Evolutionary conservation across 92 coral and sea anemone species (phyloP).

Genomic region (Parazoanthus darwini): DNA sequence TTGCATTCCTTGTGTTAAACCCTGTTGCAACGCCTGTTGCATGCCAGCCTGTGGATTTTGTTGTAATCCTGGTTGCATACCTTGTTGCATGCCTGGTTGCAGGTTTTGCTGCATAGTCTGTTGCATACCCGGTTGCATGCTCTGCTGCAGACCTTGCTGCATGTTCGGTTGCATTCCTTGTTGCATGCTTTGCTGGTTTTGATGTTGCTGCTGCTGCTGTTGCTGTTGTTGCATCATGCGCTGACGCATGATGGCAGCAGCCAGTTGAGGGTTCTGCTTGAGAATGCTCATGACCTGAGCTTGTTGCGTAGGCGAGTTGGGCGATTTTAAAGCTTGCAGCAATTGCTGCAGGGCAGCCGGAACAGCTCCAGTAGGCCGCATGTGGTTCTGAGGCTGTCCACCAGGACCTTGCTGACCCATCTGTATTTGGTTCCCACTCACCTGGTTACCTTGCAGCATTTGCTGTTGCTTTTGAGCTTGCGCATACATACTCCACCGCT

Average conservation of each 20-base stretch:
- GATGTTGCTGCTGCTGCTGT: slow-evolving; percentile 64
- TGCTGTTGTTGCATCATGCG: slow-evolving; percentile 71
- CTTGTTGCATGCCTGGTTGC: slow-evolving; percentile 46
- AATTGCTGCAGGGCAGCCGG: slow-evolving; percentile 71
- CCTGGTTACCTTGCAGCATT: slow-evolving; percentile 62
- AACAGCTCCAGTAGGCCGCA: slow-evolving; percentile 52
- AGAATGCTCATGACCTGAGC: slow-evolving; percentile 90
- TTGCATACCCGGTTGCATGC: slow-evolving; percentile 75
- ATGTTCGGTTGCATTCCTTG: slow-evolving; percentile 67
- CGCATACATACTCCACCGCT: slow-evolving; percentile 36
- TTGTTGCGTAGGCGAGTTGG: slow-evolving; percentile 69
- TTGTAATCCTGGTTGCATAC: slow-evolving; percentile 74
- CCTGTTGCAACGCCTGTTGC: slow-evolving; percentile 35
- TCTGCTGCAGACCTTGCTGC: slow-evolving; percentile 60
- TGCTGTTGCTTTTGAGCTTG: slow-evolving; percentile 44
- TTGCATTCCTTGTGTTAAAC: slow-evolving; percentile 59
- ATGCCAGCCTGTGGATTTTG: slow-evolving; percentile 45
- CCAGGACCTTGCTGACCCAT: slow-evolving; percentile 52
- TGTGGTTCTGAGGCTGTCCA: slow-evolving; percentile 57
- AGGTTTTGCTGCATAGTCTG: slow-evolving; percentile 66
- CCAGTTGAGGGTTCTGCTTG: slow-evolving; percentile 87
- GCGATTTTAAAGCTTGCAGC: slow-evolving; percentile 70
- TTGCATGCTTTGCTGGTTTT: slow-evolving; percentile 70
- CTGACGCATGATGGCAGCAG: slow-evolving; percentile 79
- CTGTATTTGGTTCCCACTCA: slow-evolving; percentile 57